phyloP scores from a whole-genome alignment of 2,113 vertebrate species.

The Anas platyrhynchos region DNA sequence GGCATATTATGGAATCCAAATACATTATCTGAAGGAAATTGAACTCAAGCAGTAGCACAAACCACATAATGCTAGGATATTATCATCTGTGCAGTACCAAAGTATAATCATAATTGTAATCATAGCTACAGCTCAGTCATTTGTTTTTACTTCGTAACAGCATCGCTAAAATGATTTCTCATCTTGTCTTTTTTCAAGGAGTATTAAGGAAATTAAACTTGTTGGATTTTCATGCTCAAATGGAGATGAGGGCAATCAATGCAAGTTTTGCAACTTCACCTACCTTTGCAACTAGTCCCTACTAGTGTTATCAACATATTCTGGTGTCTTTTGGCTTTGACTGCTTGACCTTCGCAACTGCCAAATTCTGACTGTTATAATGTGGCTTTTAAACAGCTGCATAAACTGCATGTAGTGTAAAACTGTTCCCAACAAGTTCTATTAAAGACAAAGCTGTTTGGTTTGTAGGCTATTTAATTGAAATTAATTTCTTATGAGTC shows the following conservation, averaged over 20 bases:
- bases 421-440: background rate
- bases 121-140: background rate
- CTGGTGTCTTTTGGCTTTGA: background rate
- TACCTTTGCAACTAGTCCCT: background rate
- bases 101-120: background rate
- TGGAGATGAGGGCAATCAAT: background rate
- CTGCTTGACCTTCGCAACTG: background rate
- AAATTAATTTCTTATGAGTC: background rate
- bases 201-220: background rate
- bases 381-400: background rate
- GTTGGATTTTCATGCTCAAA: background rate
- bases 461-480: background rate
- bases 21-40: conserved; percentile 49
- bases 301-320: background rate
- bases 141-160: conserved; percentile 5
- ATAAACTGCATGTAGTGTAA: background rate
- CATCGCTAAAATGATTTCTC: background rate
- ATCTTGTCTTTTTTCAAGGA: background rate
- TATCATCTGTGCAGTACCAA: background rate
- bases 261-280: background rate
- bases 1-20: conserved; percentile 21
- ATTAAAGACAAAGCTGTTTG: background rate
- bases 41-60: background rate
- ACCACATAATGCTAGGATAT: background rate
- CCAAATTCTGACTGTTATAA: background rate